A percentile compares a stretch with the other conserved stretches of the same genome.
These are phyloP conservation scores for Bos taurus DNA, from an alignment of 2,113 vertebrate species.

Conservation along the genomic window ARS-UCD2.0 NC_037344.1:61020501-61021000, in stretches of 20 bases:
- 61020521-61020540: not conserved
- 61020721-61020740: not conserved
- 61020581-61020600: not conserved
- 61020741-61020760: not conserved
- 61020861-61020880: not conserved
- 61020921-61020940: too few species aligned
- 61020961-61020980: too few species aligned
- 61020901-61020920: not conserved
- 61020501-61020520: not conserved
- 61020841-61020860: not conserved
- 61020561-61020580: not conserved
- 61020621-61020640: not conserved
- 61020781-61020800: not conserved
- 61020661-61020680: not conserved
- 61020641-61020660: not conserved
- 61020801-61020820: not conserved
- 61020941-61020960: too few species aligned
- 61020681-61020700: not conserved
- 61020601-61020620: accelerated
- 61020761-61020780: not conserved
- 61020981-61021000: too few species aligned
- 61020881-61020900: not conserved
- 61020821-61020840: not conserved
- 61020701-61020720: not conserved
- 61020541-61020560: not conserved